Conservation (phyloP, 37 sponge, comb jelly and placozoan genomes). For the Halisarca cf. caerulea region DNA sequence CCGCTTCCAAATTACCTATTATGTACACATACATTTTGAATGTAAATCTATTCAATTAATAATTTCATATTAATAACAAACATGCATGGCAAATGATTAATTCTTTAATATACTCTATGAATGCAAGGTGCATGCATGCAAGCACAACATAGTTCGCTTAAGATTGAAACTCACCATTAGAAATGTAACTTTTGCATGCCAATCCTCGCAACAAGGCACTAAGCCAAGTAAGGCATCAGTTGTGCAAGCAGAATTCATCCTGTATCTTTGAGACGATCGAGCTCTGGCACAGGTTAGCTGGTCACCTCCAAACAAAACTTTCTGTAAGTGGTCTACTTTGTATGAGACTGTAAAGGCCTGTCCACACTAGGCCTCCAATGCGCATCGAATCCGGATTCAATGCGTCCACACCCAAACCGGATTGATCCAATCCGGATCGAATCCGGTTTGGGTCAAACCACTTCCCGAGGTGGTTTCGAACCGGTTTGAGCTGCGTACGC, state of each 20-base stretch:
- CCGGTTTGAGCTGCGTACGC: too few species aligned
- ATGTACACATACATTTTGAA: background rate
- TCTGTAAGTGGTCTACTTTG: background rate
- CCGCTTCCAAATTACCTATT: slow-evolving; percentile 2
- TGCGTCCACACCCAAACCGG: too few species aligned
- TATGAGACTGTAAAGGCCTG: background rate
- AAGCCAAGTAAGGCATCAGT: background rate
- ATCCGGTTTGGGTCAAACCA: too few species aligned
- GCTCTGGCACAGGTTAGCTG: slow-evolving; percentile 13
- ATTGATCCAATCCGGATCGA: too few species aligned
- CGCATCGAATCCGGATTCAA: too few species aligned
- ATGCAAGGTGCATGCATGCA: too few species aligned
- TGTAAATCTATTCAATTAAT: background rate
- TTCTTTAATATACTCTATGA: too few species aligned
- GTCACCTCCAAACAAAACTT: background rate
- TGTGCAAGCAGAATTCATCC: background rate
- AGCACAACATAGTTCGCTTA: too few species aligned
- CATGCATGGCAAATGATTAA: background rate
- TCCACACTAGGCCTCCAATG: too few species aligned
- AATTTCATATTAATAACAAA: background rate
- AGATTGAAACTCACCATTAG: background rate
- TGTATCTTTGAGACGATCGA: background rate
- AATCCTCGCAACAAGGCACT: background rate
- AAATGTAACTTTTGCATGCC: background rate
- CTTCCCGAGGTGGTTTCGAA: too few species aligned